phyloP scores from a whole-genome alignment of 2,888 invertebrate species.

The Thysanoteuthis rhombus region DNA sequence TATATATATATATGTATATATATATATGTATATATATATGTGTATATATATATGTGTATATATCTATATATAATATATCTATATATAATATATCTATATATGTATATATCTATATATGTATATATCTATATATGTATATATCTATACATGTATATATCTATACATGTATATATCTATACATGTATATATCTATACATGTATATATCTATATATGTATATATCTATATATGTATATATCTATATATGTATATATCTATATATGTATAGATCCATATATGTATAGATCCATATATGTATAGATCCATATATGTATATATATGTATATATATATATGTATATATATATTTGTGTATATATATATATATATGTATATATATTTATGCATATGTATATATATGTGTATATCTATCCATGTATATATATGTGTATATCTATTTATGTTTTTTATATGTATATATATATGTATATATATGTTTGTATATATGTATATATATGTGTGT shows the following conservation, averaged over 20 bases:
- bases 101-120: background rate
- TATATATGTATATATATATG: background rate
- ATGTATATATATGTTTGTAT: too few species aligned
- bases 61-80: background rate
- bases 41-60: background rate
- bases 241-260: background rate
- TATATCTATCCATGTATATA: too few species aligned
- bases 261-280: background rate
- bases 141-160: background rate
- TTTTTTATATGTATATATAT: too few species aligned
- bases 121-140: background rate
- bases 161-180: background rate
- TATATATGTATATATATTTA: background rate
- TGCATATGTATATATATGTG: too few species aligned
- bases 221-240: background rate
- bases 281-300: background rate
- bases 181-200: background rate
- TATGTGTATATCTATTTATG: too few species aligned
- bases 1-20: slow-evolving; percentile 2
- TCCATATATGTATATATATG: background rate
- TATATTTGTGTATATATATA: background rate
- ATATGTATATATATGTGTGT: too few species aligned
- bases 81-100: slow-evolving; percentile 1
- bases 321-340: slow-evolving; percentile 17
- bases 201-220: background rate